Conservation (phyloP, 2,888 invertebrate species). For the Drosophila prostipennis region DNA sequence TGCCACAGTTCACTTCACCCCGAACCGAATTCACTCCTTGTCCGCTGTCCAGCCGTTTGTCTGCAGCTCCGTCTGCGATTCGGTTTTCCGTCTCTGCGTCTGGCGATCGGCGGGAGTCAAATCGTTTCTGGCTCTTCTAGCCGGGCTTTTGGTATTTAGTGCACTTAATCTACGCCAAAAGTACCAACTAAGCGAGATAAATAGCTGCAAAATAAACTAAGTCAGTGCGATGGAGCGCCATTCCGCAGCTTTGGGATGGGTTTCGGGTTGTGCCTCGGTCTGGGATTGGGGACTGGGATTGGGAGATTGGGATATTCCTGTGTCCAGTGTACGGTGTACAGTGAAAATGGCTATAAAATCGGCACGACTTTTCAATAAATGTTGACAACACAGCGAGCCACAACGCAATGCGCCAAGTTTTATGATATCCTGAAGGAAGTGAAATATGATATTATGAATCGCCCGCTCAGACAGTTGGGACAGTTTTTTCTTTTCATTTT, state of each 20-base stretch:
- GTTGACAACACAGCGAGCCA: slow-evolving; percentile 81
- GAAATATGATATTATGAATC: slow-evolving; percentile 84
- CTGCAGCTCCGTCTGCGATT: slow-evolving; percentile 41
- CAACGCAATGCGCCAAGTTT: slow-evolving; percentile 80
- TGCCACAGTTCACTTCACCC: slow-evolving; percentile 48
- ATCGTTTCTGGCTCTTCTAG: slow-evolving; percentile 59
- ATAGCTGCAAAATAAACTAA: slow-evolving; percentile 82
- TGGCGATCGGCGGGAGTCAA: slow-evolving; percentile 71
- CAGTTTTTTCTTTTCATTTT: slow-evolving; percentile 53
- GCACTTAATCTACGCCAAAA: slow-evolving; percentile 83
- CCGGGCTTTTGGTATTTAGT: slow-evolving; percentile 68
- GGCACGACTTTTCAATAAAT: slow-evolving; percentile 85
- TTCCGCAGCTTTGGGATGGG: slow-evolving; percentile 21
- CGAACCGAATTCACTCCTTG: slow-evolving; percentile 24
- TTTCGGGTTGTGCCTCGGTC: slow-evolving; percentile 13
- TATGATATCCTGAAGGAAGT: slow-evolving; percentile 84
- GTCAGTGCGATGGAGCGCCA: slow-evolving; percentile 48
- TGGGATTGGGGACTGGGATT: slow-evolving; percentile 8
- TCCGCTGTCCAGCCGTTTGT: slow-evolving; percentile 25
- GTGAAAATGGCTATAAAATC: slow-evolving; percentile 82
- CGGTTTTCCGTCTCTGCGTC: slow-evolving; percentile 31
- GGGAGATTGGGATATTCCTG: slow-evolving; percentile 40
- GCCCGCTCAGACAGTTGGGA: slow-evolving; percentile 71
- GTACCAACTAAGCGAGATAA: slow-evolving; percentile 81
- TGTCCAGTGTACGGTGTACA: slow-evolving; percentile 45